Base-by-base conservation (phyloP, 2,113 vertebrate species). In the Hepsetus odoe region DNA sequence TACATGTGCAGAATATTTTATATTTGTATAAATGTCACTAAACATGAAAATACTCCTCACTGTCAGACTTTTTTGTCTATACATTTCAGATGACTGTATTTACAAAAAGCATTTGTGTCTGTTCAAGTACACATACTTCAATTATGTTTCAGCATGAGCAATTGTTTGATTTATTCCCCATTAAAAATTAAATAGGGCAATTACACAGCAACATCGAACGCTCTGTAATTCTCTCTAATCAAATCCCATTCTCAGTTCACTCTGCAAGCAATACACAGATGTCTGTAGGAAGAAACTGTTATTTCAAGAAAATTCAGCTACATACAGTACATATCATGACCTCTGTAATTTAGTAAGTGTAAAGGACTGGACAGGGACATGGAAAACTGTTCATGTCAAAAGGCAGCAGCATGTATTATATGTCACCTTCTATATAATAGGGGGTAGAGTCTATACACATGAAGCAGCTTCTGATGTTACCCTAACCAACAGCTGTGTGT, bases 201-300 rank as follows among this genome's bases (percentile, higher is more conserved):
- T 87, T 86, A 84, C 77, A 65, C 72, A 73, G 8, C 65, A 46
- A 85, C 65, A 71, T 81, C 80, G 86, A 88, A 89, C 83, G 51
- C 76, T 74, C 58, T 87, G 85, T 83, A 86, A 89, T 85, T 88
- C 83, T 53, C 10, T 44, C 1, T 82, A 87, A 89, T 86, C 80
- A 77, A 76, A 83, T 89, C 85, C 85, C 46, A 51, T 80, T 79
- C 55, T 65, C 20, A 68, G 33, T 72, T 46, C 51, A 42, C 70
- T 33, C 61, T 72, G 35, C 53, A 35, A 24, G 24, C 5, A 59
- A 7, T 49, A 56, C 64, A 44, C 28, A 51, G 42, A 24, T 74
- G 72, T 76, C 46, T 71, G 46, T 78, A 66, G 20, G 38, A 46
- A 72, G 46, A 20, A 77, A 68, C 59, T 22, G 35, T 4, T 10